Conservation (phyloP, 2,888 invertebrate genomes). For the Drosophila limbata region DNA sequence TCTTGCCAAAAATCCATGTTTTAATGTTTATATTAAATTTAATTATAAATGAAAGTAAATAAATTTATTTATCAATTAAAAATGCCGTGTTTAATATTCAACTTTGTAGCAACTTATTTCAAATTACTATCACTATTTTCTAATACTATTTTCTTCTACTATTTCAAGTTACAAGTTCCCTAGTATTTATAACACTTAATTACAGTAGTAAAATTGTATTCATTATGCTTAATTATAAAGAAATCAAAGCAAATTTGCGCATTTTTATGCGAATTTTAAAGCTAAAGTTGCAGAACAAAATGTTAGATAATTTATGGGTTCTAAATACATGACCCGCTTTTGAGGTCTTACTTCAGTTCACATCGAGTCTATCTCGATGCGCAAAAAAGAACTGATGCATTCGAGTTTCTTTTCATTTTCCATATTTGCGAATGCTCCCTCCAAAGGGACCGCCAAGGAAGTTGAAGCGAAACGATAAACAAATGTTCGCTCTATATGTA, state of each 20-base stretch:
- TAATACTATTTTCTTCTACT: neutral
- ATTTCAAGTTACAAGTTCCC: neutral
- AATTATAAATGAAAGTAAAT: no score
- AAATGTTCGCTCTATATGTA: slow-evolving; percentile 47
- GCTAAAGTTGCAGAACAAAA: slow-evolving; percentile 40
- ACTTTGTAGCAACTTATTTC: no score
- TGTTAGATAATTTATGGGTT: slow-evolving; percentile 34
- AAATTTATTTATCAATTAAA: no score
- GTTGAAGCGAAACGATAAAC: slow-evolving; percentile 59
- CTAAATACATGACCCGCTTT: slow-evolving; percentile 39
- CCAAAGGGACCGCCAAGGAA: slow-evolving; percentile 66
- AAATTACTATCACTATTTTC: neutral
- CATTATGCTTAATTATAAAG: neutral
- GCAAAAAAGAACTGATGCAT: slow-evolving; percentile 15
- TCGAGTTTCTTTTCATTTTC: slow-evolving; percentile 5
- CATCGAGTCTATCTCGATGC: slow-evolving; percentile 38
- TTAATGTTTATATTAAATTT: no score
- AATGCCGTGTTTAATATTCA: no score
- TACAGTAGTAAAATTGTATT: neutral
- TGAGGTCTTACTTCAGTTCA: slow-evolving; percentile 52
- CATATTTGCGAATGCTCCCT: slow-evolving; percentile 41
- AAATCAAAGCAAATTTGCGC: slow-evolving; percentile 1
- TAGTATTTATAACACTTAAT: neutral
- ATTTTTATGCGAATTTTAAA: slow-evolving; percentile 11
- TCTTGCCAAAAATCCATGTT: no score